A percentile compares a stretch with the other conserved stretches of the same genome.
Conservation (phyloP, 2,113 vertebrate genomes). For the Chloropsis cyanopogon region DNA sequence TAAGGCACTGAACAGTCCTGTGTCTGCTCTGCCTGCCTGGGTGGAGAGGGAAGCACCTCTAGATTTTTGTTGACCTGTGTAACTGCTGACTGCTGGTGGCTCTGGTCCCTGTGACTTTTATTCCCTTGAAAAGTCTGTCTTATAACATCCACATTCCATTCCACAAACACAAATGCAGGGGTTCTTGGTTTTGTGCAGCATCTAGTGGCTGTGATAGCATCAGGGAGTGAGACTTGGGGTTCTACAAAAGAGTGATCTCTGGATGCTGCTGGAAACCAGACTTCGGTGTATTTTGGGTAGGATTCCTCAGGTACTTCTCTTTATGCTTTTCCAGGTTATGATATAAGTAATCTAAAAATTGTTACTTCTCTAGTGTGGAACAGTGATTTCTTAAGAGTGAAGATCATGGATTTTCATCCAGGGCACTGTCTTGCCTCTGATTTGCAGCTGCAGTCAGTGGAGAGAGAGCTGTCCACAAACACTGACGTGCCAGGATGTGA, state of each 20-base stretch:
- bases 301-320: neutral
- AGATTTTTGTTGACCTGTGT: neutral
- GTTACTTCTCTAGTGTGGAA: neutral
- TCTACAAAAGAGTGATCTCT: neutral
- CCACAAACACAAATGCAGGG: neutral
- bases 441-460: neutral
- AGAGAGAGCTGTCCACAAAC: neutral
- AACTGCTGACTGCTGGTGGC: neutral
- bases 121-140: neutral
- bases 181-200: neutral
- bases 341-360: neutral
- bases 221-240: neutral
- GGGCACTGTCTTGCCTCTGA: neutral
- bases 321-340: accelerated
- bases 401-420: neutral
- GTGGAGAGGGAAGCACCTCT: neutral
- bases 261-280: neutral
- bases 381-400: neutral
- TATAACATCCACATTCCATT: neutral
- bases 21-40: neutral
- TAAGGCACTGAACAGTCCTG: neutral
- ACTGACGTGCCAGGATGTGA: neutral
- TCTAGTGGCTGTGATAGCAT: neutral
- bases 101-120: neutral
- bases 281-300: neutral